Percentiles rank a stretch among this genome's conserved stretches.
Evolutionary conservation across 2,888 invertebrate genomes (phyloP).

Genomic region (Ditula angustiorana): DNA sequence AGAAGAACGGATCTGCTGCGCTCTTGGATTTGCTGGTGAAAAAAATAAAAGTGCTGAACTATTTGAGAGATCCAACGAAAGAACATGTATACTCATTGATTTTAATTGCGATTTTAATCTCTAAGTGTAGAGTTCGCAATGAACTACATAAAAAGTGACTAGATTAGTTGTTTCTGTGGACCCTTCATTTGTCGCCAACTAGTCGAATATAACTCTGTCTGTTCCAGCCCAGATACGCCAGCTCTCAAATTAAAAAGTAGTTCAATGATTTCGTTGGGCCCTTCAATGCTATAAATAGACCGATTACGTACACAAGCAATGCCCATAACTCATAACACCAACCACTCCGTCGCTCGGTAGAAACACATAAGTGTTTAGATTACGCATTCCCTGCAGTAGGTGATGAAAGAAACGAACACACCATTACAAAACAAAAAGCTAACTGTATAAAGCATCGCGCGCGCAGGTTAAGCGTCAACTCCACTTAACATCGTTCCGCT

Average conservation of each 20-base stretch:
- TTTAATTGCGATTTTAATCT: too few species aligned
- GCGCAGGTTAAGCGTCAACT: conserved; percentile 28
- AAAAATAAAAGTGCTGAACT: too few species aligned
- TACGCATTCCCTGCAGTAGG: not conserved
- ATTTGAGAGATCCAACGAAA: too few species aligned
- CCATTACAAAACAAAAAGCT: not conserved
- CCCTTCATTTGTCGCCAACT: too few species aligned
- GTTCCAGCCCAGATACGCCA: too few species aligned
- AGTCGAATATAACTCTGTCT: too few species aligned
- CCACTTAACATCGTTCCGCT: conserved; percentile 56
- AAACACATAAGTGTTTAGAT: not conserved
- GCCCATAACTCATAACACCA: not conserved
- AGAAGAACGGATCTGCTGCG: too few species aligned
- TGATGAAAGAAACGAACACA: conserved; percentile 38
- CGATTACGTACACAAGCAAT: not conserved
- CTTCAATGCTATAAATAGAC: not conserved
- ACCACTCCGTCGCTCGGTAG: not conserved
- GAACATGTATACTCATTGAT: too few species aligned
- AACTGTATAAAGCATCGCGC: conserved; percentile 5
- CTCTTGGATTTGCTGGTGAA: too few species aligned
- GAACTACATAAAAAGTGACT: too few species aligned
- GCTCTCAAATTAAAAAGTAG: not conserved
- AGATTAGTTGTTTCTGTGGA: too few species aligned
- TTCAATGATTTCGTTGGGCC: not conserved
- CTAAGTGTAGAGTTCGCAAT: too few species aligned